phyloP scores from a whole-genome alignment of 1,140 invertebrate genomes.

The Brachionus sp. region DNA sequence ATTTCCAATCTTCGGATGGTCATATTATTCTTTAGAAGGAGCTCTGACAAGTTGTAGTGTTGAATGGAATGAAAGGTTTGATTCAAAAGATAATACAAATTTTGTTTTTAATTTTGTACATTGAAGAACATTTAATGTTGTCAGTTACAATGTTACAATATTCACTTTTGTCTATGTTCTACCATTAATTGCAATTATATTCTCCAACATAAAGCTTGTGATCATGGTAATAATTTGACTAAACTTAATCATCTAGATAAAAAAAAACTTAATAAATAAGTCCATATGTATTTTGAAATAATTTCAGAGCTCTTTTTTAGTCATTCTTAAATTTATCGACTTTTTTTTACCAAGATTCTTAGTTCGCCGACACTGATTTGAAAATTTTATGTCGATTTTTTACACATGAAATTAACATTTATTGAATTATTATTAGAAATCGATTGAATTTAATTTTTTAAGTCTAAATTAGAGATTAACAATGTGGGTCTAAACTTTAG shows the following conservation, averaged over 20 bases:
- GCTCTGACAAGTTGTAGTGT: neutral
- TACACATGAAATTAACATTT: too few relatives aligned
- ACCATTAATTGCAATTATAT: neutral
- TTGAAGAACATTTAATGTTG: neutral
- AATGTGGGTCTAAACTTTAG: too few relatives aligned
- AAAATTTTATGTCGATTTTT: too few relatives aligned
- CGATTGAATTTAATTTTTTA: too few relatives aligned
- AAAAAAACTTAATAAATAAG: too few relatives aligned
- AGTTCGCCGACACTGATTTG: too few relatives aligned
- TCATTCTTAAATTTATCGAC: too few relatives aligned
- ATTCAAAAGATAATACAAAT: neutral
- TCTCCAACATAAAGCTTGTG: neutral
- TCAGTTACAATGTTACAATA: slow-evolving; percentile 31
- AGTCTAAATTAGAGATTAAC: too few relatives aligned
- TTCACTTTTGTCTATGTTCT: slow-evolving; percentile 14
- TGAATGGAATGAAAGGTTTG: slow-evolving; percentile 30
- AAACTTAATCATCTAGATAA: neutral
- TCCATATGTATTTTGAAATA: too few relatives aligned
- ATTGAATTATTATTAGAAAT: too few relatives aligned
- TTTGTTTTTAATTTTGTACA: neutral
- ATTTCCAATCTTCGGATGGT: slow-evolving; percentile 19
- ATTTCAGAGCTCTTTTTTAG: too few relatives aligned
- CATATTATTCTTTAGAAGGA: slow-evolving; percentile 29
- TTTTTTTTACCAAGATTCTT: too few relatives aligned
- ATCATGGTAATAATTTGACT: neutral